Base-by-base conservation (phyloP, 2,888 invertebrate genomes). In the Malthinus flaveolus region DNA sequence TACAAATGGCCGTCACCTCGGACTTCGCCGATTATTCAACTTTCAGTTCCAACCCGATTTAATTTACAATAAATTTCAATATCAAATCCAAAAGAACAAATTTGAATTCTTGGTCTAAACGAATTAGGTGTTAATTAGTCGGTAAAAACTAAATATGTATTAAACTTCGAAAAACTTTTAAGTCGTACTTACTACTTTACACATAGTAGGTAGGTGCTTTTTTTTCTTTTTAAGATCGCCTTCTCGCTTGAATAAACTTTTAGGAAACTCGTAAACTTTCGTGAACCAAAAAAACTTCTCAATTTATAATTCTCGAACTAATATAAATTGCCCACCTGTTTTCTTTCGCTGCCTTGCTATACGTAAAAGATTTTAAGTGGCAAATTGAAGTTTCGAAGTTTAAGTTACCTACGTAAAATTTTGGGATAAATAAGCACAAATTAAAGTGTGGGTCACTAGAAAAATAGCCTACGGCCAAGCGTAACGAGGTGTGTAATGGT, bases 401-500 rank as follows among this genome's bases (percentile, higher is more conserved):
- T 35, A 35, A 4, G n/a, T 35, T 11, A 10, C 36, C 3, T 10
- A 10, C 36, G 36, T 10, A 10, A 35, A 35, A 11, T 10, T 35
- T 35, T 2, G 6, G 36, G 36, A 10, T 11, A 3, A 23, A 23
- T 35, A n/a, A n/a, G 11, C 6, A 35, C 36, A 11, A 46, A 33
- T 12, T 11, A 31, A 46, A 46, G 11, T 46, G 31, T 46, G 11
- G 7, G 11, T 45, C 52, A 51, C 54, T 33, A 47, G 33, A 50
- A 55, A 42, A 55, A 55, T 33, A 49, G 47, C 49, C 47, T 36
- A 52, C 39, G 48, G 44, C 32, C 55, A 34, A 42, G 55, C 57
- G 54, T 65, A 67, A 67, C 66, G 65, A 67, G 65, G 62, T 63
- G 65, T 48, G 57, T 65, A 65, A 64, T 62, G 62, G 65, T 65